phyloP scores from a whole-genome alignment of 2,888 invertebrate species.

The Amphipyra tragopoginis region DNA sequence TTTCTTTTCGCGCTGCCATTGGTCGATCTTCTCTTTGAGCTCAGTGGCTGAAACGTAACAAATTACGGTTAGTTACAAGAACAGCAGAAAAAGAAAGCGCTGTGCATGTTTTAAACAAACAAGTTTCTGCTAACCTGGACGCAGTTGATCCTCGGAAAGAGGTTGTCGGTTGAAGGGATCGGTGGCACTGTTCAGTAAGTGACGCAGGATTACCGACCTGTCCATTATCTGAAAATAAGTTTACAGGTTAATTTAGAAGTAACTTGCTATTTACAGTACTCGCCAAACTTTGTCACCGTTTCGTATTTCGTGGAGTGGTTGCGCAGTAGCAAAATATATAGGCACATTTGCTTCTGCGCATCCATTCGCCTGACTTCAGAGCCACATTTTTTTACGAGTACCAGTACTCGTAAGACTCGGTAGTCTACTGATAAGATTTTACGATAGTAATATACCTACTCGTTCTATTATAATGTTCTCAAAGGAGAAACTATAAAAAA shows the following conservation, averaged over 20 bases:
- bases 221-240: conserved; percentile 93
- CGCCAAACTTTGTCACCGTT: too few relatives aligned
- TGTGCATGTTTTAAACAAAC: background rate
- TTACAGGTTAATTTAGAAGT: conserved; percentile 2
- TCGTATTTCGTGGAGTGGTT: too few relatives aligned
- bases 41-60: conserved; percentile 91
- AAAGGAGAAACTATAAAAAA: too few relatives aligned
- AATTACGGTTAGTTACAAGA: conserved; percentile 1
- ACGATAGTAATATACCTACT: too few relatives aligned
- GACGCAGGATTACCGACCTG: conserved; percentile 97
- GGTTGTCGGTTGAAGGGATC: conserved; percentile 99
- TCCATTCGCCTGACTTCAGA: too few relatives aligned
- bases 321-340: too few relatives aligned
- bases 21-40: conserved; percentile 95
- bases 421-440: too few relatives aligned
- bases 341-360: too few relatives aligned
- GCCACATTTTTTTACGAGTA: too few relatives aligned
- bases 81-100: background rate
- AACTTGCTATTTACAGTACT: background rate
- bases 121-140: conserved; percentile 91
- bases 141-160: conserved; percentile 97
- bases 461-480: too few relatives aligned
- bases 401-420: too few relatives aligned
- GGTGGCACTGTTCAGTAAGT: conserved; percentile 98
- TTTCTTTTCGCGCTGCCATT: conserved; percentile 96